Base-by-base conservation (phyloP, 1,140 invertebrate genomes). In the Akabosia matsudoensis region DNA sequence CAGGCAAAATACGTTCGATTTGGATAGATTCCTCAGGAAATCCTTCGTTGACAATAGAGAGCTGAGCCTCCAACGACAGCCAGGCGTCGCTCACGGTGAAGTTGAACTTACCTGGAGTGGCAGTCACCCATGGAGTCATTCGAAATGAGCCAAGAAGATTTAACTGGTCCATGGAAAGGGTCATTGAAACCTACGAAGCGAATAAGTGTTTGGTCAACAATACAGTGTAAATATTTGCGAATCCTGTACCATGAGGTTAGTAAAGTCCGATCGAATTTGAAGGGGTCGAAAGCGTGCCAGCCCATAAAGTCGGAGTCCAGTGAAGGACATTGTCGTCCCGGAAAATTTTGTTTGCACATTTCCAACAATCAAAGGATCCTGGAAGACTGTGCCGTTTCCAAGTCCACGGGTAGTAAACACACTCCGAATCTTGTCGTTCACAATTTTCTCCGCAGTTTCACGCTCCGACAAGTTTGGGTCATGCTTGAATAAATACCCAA, bases 401-500 rank as follows among this genome's bases (percentile, higher is more conserved):
- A 22, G 24, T 2, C 37, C 34, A 2, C 22, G 4, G 2, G 14
- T 70, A 4, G 10, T 33, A 16, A 70, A 16, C 4, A 22, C 31
- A 4, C 10, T 22, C 7, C 37, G 10, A 2, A 72, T 72, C 14
- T 13, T 13, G 26, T 72, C 70, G 22, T 45, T 51, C n/a, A 26
- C 24, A 7, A 4, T 2, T 51, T 51, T 51, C 37, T 72, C 70
- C 13, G 70, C 70, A 2, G 34, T 28, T 34, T 51, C 33, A 7
- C 70, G 33, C 33, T 72, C 2, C 3, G 3, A 7, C 33, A n/a
- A 3, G 26, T 72, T 72, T 24, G 70, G 70, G 24, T 72, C 70
- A 28, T 72, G 37, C 24, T 72, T 72, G 37, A 72, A 72, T 4
- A 72, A 22, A 26, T 45, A 72, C 22, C 70, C 70, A 51, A 51